A percentile compares a stretch with the other conserved stretches of the same genome.
These are phyloP conservation scores for Spondyliosoma cantharus DNA, from an alignment of 2,797 vertebrate species.

Conservation along the genomic window DNA sequence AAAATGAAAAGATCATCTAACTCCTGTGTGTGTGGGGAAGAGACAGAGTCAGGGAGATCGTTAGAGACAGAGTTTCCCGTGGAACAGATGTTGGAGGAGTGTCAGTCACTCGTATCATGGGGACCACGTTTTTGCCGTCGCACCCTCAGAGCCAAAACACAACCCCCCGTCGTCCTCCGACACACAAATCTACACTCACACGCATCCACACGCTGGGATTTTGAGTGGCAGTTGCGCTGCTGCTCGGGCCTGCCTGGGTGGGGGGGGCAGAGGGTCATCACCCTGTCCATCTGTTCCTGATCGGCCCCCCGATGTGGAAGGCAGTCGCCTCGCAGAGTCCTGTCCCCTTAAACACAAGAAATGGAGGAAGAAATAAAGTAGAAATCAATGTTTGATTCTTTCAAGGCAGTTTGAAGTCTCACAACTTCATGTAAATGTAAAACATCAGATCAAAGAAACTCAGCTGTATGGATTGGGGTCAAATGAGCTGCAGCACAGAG, in stretches of 20 bases:
- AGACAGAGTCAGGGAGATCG: conserved; percentile 28
- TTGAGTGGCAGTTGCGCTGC: conserved; percentile 89
- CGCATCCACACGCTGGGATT: conserved; percentile 77
- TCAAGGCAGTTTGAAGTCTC: conserved; percentile 34
- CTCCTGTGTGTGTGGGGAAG: conserved; percentile 21
- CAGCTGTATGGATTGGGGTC: conserved; percentile 8
- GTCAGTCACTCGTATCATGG: conserved; percentile 85
- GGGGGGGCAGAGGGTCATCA: conserved; percentile 87
- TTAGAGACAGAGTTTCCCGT: conserved; percentile 78
- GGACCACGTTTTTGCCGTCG: conserved; percentile 87
- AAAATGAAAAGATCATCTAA: conserved; percentile 77
- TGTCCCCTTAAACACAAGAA: conserved; percentile 76
- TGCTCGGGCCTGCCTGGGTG: conserved; percentile 81
- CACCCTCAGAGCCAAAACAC: conserved; percentile 88
- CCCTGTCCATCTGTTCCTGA: conserved; percentile 97
- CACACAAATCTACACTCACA: conserved; percentile 65
- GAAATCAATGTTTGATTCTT: conserved; percentile 31
- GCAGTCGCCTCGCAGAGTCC: conserved; percentile 82
- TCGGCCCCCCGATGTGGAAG: conserved; percentile 87
- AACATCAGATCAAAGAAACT: conserved; percentile 31
- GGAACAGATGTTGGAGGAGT: conserved; percentile 88
- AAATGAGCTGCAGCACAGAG: conserved; percentile 16
- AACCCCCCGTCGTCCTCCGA: conserved; percentile 70
- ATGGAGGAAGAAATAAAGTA: conserved; percentile 22
- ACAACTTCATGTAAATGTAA: conserved; percentile 22